phyloP scores from a whole-genome alignment of 1,140 invertebrate genomes.

The Popillia japonica region DNA sequence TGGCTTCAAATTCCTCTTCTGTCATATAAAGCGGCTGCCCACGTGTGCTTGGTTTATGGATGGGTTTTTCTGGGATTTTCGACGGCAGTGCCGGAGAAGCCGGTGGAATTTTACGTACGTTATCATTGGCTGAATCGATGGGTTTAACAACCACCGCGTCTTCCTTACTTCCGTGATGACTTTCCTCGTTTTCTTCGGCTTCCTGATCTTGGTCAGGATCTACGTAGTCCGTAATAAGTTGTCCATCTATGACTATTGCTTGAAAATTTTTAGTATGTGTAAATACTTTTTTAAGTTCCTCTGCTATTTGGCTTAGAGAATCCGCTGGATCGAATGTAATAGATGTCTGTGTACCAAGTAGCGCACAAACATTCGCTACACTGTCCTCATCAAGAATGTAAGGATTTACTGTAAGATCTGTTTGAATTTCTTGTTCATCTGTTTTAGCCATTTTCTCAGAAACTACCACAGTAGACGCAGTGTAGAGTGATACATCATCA shows the following conservation, averaged over 20 bases:
- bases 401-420: slow-evolving; percentile 28
- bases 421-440: slow-evolving; percentile 38
- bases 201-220: neutral
- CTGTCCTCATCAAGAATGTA: slow-evolving; percentile 34
- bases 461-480: no score
- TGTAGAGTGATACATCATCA: neutral
- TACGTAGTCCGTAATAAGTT: neutral
- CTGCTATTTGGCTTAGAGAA: slow-evolving; percentile 27
- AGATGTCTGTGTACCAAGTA: slow-evolving; percentile 38
- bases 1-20: slow-evolving; percentile 33
- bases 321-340: slow-evolving; percentile 35
- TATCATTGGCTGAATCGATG: neutral
- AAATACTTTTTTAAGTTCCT: neutral
- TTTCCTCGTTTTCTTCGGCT: slow-evolving; percentile 12
- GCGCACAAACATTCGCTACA: slow-evolving; percentile 36
- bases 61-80: neutral
- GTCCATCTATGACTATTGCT: slow-evolving; percentile 21
- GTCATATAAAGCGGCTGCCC: neutral
- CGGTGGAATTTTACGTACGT: neutral
- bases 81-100: no score
- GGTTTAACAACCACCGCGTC: neutral
- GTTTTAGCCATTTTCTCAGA: neutral
- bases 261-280: slow-evolving; percentile 17
- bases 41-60: neutral
- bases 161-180: neutral